These are phyloP conservation scores for cattle (Bos taurus) DNA, from an alignment of 2,113 vertebrate species.

Conservation along the genomic window ARS-UCD2.0 NC_037330.1:105946001-105946500, in stretches of 20 bases:
- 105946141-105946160: background rate
- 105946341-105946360: background rate
- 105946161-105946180: background rate
- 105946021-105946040: background rate
- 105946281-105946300: background rate
- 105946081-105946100: background rate
- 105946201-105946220: background rate
- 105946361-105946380: background rate
- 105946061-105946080: background rate
- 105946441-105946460: slow-evolving; percentile 16
- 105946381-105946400: background rate
- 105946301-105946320: background rate
- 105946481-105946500: slow-evolving; percentile 7
- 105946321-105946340: background rate
- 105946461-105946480: background rate
- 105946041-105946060: background rate
- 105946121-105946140: background rate
- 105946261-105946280: background rate
- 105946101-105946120: background rate
- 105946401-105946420: background rate
- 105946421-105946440: background rate
- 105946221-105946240: background rate
- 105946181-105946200: background rate
- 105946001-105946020: background rate
- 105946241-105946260: background rate